Evolutionary conservation across 2,888 invertebrate genomes (phyloP).

Genomic region (Eremobia ochroleuca): DNA sequence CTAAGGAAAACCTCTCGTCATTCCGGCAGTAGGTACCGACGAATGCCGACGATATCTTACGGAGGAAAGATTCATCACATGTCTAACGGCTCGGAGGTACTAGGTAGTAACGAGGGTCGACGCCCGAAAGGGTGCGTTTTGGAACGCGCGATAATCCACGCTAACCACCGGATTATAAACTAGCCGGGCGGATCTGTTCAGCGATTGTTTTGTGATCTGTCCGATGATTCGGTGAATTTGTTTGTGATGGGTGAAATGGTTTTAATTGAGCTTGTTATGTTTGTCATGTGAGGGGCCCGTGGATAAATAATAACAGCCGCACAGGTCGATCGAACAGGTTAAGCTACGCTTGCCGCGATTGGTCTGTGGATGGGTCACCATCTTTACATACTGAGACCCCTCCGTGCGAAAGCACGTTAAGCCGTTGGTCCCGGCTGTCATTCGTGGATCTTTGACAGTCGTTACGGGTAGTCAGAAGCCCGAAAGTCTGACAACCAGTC

Average conservation of each 20-base stretch:
- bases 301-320: too few species aligned
- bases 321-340: too few species aligned
- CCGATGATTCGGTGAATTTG: slow-evolving; percentile 38
- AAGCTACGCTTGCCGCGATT: too few species aligned
- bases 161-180: slow-evolving; percentile 67
- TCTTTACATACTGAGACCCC: too few species aligned
- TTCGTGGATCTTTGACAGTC: too few species aligned
- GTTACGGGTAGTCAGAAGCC: too few species aligned
- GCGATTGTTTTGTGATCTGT: slow-evolving; percentile 51
- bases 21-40: slow-evolving; percentile 21
- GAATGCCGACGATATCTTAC: slow-evolving; percentile 44
- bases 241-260: background rate
- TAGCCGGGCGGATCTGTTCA: slow-evolving; percentile 53
- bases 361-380: too few species aligned
- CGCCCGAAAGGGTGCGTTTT: slow-evolving; percentile 68
- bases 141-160: slow-evolving; percentile 68
- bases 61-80: slow-evolving; percentile 64
- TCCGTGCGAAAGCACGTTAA: too few species aligned
- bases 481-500: too few species aligned
- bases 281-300: too few species aligned
- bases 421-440: too few species aligned
- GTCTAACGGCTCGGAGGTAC: slow-evolving; percentile 48
- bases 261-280: background rate
- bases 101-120: slow-evolving; percentile 66
- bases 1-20: slow-evolving; percentile 39